phyloP scores from a whole-genome alignment of 2,113 vertebrate species.

The Menura novaehollandiae region DNA sequence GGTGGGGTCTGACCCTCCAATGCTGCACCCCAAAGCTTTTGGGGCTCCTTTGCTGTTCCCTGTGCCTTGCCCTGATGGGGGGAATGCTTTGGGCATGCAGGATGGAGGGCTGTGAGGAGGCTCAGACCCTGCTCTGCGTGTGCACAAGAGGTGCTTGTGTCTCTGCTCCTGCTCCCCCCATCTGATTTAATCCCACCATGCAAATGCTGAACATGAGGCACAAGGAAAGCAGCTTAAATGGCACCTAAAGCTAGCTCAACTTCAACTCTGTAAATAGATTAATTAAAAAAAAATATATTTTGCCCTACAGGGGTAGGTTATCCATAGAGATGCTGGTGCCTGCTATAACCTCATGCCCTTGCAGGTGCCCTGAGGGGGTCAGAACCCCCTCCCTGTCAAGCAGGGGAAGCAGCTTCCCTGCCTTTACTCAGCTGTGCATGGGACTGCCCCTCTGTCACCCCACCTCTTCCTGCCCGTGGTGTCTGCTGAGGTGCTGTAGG shows the following conservation, averaged over 20 bases:
- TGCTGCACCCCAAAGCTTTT: neutral
- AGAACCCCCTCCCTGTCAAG: neutral
- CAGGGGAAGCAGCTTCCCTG: neutral
- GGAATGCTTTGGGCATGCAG: neutral
- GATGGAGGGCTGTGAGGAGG: neutral
- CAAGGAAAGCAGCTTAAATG: neutral
- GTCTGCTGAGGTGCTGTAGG: rapidly evolving
- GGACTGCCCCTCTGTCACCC: neutral
- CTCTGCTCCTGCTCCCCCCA: neutral
- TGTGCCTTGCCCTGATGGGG: neutral
- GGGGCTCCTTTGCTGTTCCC: neutral
- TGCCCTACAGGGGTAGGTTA: neutral
- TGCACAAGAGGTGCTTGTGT: neutral
- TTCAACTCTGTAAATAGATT: neutral
- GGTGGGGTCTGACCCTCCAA: neutral
- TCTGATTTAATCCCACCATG: neutral
- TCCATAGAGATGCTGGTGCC: neutral
- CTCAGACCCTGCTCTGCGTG: too few relatives aligned
- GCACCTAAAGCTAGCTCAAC: neutral
- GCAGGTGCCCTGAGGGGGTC: rapidly evolving
- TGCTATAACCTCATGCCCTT: neutral
- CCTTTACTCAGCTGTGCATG: rapidly evolving
- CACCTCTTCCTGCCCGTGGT: rapidly evolving
- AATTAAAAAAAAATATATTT: neutral
- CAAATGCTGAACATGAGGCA: neutral